These are phyloP conservation scores for Bettongia penicillata DNA, from an alignment of 2,113 vertebrate species.

Conservation along the genomic window DNA sequence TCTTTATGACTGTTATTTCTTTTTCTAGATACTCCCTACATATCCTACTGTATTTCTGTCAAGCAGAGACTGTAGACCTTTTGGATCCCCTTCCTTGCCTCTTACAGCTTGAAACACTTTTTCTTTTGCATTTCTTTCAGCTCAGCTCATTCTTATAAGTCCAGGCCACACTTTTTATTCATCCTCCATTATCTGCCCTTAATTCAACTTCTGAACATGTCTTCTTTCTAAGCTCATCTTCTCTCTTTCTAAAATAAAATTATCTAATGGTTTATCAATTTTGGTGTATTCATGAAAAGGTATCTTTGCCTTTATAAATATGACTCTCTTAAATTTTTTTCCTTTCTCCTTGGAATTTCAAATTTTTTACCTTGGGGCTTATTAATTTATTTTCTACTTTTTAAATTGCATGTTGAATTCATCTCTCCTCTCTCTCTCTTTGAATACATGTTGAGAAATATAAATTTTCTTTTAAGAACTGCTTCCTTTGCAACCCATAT, in stretches of 20 bases:
- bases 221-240: neutral
- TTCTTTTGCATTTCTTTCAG: neutral
- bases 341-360: too few relatives aligned
- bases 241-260: neutral
- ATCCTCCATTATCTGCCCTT: too few relatives aligned
- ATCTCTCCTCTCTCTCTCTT: too few relatives aligned
- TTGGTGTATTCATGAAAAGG: too few relatives aligned
- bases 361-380: too few relatives aligned
- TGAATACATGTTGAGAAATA: too few relatives aligned
- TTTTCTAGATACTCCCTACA: neutral
- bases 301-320: too few relatives aligned
- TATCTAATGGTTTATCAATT: neutral
- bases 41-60: neutral
- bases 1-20: neutral
- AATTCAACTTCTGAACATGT: neutral
- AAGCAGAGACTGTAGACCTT: neutral
- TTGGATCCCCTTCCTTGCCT: neutral
- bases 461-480: too few relatives aligned
- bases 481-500: too few relatives aligned
- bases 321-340: too few relatives aligned
- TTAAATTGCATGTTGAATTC: too few relatives aligned
- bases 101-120: neutral
- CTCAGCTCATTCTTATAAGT: neutral
- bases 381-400: too few relatives aligned
- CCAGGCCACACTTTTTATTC: neutral